Conservation (phyloP, 2,888 invertebrate genomes). For the Nephrotoma flavescens region DNA sequence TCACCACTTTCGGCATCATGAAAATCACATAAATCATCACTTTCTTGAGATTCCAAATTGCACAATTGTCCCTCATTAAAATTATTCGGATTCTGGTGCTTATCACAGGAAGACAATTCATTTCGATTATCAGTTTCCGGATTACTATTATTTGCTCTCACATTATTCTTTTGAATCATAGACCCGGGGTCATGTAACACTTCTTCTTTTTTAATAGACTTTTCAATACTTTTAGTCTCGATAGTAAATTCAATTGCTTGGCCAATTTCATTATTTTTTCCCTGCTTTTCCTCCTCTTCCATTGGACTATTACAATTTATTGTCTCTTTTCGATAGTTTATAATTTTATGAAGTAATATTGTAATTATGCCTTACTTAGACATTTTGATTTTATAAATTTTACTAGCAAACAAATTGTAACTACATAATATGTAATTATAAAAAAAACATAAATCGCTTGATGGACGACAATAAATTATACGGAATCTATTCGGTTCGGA, state of each 20-base stretch:
- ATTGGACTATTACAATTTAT: not conserved
- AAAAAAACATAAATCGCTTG: not conserved
- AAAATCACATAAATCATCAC: not conserved
- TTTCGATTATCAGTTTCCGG: not conserved
- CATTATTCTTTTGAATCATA: not conserved
- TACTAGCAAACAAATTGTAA: too few species aligned
- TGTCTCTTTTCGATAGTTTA: not conserved
- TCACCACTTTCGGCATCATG: not conserved
- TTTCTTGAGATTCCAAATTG: not conserved
- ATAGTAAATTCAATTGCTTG: not conserved
- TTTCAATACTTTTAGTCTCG: not conserved
- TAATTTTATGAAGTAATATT: too few species aligned
- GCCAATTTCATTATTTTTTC: not conserved
- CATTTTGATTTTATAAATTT: not conserved
- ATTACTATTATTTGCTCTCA: not conserved
- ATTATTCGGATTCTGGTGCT: not conserved
- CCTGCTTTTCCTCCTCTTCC: not conserved
- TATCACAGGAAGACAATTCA: not conserved
- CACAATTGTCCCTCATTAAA: not conserved
- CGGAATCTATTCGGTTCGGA: not conserved
- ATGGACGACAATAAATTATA: not conserved
- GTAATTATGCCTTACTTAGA: not conserved
- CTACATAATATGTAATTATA: not conserved
- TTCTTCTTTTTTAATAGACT: not conserved
- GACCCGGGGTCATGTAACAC: not conserved